Evolutionary conservation across 2,113 vertebrate genomes (phyloP), one percentile per base, ranked within the genome.

Genomic region (Clarias macrocephalus): DNA sequence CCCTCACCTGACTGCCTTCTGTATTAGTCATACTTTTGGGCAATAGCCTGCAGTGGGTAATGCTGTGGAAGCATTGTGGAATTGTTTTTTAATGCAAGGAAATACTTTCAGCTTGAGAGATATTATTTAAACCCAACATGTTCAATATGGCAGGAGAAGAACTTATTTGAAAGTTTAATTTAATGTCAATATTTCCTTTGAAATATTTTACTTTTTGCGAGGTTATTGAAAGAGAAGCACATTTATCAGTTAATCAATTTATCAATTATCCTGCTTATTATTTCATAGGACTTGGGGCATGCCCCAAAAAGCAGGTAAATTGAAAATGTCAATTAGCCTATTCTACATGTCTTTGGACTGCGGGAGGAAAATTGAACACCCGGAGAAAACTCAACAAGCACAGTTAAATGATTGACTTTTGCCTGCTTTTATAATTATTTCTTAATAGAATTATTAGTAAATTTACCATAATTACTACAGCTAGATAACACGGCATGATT

Each of bases 11-110:
- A 11, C 73, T 80, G 48, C 94, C 93, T 91, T 92, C 88, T 90
- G 89, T 87, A 92, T 92, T 94, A 94, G 91, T 95, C 93, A 93
- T 93, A 90, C 91, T 90, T 82, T 59, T 93, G 91, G 93, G 95
- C 95, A 93, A 93, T 94, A 94, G 95, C 95, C 93, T 94, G 92
- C 92, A 92, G 88, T 85, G 85, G 89, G 18, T 91, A 91, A 94
- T 93, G 19, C 68, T 95, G 92, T 94, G 92, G 94, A 93, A 94
- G 92, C 88, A 91, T 79, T 84, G 85, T 91, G 48, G 48, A 48
- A 48, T 48, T 48, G 48, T 48, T 48, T 48, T 48, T 93, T 89
- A 79, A 91, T 87, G 91, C 90, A 92, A 91, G 91, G 92, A 89
- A 92, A 6, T 56, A 13, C 82, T 76, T 63, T 13, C 13, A 16